Evolutionary conservation across 2,113 vertebrate genomes (phyloP).

Genomic region (Antennarius striatus): DNA sequence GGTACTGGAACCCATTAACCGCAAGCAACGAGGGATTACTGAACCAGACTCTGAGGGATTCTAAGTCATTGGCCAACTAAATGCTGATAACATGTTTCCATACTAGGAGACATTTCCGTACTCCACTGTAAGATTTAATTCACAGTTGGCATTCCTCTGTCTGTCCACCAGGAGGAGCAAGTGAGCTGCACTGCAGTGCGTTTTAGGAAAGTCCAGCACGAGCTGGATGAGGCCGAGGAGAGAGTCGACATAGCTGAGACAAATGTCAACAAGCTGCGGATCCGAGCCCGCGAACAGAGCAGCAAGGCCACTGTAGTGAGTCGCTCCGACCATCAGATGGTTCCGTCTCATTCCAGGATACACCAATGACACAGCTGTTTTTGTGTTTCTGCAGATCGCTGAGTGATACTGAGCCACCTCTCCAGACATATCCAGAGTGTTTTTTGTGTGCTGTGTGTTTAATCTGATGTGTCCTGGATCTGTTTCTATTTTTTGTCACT

Average conservation of each 20-base stretch:
- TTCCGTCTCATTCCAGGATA: not conserved
- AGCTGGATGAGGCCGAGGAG: conserved; percentile 90
- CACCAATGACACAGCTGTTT: not conserved
- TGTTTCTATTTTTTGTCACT: too few relatives aligned
- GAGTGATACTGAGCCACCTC: conserved; percentile 42
- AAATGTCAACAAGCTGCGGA: conserved; percentile 88
- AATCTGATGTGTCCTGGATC: not conserved
- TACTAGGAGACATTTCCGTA: too few relatives aligned
- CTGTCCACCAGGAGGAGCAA: conserved; percentile 85
- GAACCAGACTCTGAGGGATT: too few relatives aligned
- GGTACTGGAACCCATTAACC: too few relatives aligned
- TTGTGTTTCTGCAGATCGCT: conserved; percentile 39
- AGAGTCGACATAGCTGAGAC: conserved; percentile 88
- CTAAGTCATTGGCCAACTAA: too few relatives aligned
- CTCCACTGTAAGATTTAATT: not conserved
- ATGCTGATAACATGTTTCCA: too few relatives aligned
- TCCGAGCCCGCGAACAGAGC: conserved; percentile 82
- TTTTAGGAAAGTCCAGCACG: conserved; percentile 89
- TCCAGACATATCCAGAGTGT: not conserved
- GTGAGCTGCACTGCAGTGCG: conserved; percentile 84
- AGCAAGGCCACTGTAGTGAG: conserved; percentile 78
- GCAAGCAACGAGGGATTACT: too few relatives aligned
- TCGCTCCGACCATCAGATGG: accelerated
- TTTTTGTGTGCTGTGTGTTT: conserved; percentile 15
- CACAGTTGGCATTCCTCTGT: not conserved